Percentiles rank a stretch among this genome's conserved stretches.
Evolutionary conservation across 2,797 vertebrate species (phyloP).

Genomic region (Chelidonichthys spinosus): DNA sequence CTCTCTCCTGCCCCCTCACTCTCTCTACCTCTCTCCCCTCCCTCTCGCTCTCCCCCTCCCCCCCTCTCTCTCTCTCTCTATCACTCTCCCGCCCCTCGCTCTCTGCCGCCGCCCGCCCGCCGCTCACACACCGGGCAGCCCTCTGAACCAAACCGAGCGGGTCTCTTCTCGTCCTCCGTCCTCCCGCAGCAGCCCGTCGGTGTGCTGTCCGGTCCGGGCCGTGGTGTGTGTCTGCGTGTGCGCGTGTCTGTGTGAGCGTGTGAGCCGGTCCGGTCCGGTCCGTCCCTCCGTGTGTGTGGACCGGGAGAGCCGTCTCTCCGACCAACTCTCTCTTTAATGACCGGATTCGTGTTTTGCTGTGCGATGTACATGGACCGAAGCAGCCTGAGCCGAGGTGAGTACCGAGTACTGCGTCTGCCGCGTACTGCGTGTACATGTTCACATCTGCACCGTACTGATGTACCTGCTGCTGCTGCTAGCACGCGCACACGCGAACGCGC

Average conservation of each 20-base stretch:
- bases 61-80: too few species aligned
- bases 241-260: conserved; percentile 1
- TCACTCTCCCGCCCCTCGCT: background rate
- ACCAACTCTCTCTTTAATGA: conserved; percentile 83
- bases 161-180: conserved; percentile 43
- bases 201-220: conserved; percentile 30
- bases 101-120: conserved; percentile 41
- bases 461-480: conserved; percentile 10
- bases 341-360: conserved; percentile 88
- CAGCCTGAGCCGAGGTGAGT: conserved; percentile 86
- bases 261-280: background rate
- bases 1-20: too few species aligned
- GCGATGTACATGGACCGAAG: conserved; percentile 89
- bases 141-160: conserved; percentile 54
- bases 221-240: conserved; percentile 18
- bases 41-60: too few species aligned
- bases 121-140: conserved; percentile 62
- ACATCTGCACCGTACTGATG: conserved; percentile 38
- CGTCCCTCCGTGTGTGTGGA: conserved; percentile 71
- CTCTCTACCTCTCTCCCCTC: background rate
- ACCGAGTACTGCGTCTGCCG: background rate
- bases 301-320: conserved; percentile 80
- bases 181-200: conserved; percentile 35
- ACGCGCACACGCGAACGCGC: background rate
- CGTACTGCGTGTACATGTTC: background rate